Conservation (phyloP, 2,797 vertebrate species). For the Austrolebias charrua region DNA sequence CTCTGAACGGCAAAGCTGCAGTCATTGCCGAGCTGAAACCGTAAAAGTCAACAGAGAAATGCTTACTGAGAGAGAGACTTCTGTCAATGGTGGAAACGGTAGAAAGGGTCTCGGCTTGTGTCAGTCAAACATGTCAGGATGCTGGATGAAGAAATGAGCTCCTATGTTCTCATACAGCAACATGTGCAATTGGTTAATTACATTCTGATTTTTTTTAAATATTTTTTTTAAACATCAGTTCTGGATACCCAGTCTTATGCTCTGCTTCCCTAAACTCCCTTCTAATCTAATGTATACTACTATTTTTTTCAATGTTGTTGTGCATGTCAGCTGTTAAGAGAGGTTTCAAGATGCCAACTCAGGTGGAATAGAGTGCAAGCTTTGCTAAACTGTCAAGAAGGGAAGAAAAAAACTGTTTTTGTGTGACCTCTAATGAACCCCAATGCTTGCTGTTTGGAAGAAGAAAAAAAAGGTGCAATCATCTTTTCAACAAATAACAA, state of each 20-base stretch:
- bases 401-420: not conserved
- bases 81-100: slow-evolving; percentile 28
- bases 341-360: not conserved
- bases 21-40: slow-evolving; percentile 9
- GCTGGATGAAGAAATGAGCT: not conserved
- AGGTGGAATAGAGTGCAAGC: not conserved
- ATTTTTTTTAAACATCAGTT: not conserved
- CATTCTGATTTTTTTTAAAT: not conserved
- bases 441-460: not conserved
- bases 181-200: not conserved
- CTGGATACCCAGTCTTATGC: too few relatives aligned
- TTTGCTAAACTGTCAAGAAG: not conserved
- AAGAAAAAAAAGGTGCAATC: not conserved
- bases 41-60: slow-evolving; percentile 38
- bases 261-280: not conserved
- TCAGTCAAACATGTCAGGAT: slow-evolving; percentile 23
- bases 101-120: too few relatives aligned
- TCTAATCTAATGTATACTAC: not conserved
- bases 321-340: not conserved
- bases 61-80: slow-evolving; percentile 18
- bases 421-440: not conserved
- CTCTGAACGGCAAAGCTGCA: slow-evolving; percentile 21
- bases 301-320: not conserved
- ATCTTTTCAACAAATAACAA: not conserved
- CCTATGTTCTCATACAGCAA: not conserved